Conservation (phyloP, 2,888 invertebrate genomes). For the Trissolcus japonicus region DNA sequence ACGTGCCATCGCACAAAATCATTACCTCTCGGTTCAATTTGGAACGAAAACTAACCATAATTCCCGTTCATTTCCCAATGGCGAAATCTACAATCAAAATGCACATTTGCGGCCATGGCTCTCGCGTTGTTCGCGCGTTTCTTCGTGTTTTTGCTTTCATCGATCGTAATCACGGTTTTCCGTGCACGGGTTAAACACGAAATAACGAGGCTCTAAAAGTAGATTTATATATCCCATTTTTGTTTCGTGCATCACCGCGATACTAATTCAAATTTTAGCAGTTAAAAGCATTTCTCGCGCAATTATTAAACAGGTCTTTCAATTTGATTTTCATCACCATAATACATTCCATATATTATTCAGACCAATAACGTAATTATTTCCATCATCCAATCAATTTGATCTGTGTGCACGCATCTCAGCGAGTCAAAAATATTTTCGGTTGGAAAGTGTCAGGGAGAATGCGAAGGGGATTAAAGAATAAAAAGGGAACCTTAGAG, state of each 20-base stretch:
- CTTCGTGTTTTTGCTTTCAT: slow-evolving; percentile 34
- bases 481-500: not conserved
- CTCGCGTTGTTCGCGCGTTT: slow-evolving; percentile 17
- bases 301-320: too few species aligned
- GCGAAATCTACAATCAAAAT: slow-evolving; percentile 41
- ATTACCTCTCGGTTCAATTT: slow-evolving; percentile 40
- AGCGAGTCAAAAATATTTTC: slow-evolving; percentile 12
- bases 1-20: slow-evolving; percentile 25
- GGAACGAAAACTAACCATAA: slow-evolving; percentile 38
- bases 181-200: slow-evolving; percentile 43
- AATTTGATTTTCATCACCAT: too few species aligned
- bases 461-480: not conserved
- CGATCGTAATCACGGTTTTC: slow-evolving; percentile 46
- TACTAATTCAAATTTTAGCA: not conserved
- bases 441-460: not conserved
- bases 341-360: not conserved
- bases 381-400: slow-evolving; percentile 51
- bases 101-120: slow-evolving; percentile 30
- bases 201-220: slow-evolving; percentile 41
- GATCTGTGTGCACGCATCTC: not conserved
- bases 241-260: not conserved
- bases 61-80: slow-evolving; percentile 45
- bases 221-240: slow-evolving; percentile 4
- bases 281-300: not conserved
- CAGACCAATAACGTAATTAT: slow-evolving; percentile 57